Base-by-base conservation (phyloP, 2,888 invertebrate species). In the Chymomyza procnemis region DNA sequence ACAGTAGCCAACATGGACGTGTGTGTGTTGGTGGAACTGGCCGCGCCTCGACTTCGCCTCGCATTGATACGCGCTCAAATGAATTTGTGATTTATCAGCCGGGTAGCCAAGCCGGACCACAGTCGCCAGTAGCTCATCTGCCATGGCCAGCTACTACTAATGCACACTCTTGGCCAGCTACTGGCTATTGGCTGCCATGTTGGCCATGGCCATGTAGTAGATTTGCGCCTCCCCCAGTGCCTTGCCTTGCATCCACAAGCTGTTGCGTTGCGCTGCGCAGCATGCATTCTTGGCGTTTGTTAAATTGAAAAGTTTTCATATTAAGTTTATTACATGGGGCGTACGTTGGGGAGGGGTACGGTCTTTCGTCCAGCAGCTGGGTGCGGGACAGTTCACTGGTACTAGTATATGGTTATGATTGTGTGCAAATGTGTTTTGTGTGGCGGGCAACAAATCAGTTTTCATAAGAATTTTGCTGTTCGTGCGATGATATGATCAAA, bases 71-170 rank as follows among this genome's bases (percentile, higher is more conserved):
- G 76, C 75, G 71, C 79, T 73, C 71, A 79, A 85, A 80, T 85
- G 83, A 76, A 73, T 83, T 85, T 73, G 83, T 85, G 83, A 84
- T 84, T 84, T 84, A 84, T 84, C 85, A 84, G 85, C 69, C 67
- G 67, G 66, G 71, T 19, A 14, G 21, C 54, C 3, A n/a, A 21
- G 54, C 19, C 21, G 54, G 54, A 22, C 34, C 34, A 41, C 34
- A 41, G 34, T 54, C 71, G 69, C 74, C 78, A 77, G 79, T 79
- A 79, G 79, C 79, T 85, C 85, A 82, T 85, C 85, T 79, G 68
- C 69, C 75, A 72, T 60, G 78, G 75, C 62, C 71, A 65, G 71
- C 78, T 73, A 30, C 52, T 41, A 30, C 52, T 41, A 41, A 41
- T 41, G 12, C 34, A 41, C 3, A 41, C 34, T 12, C 9, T 21